phyloP scores from a whole-genome alignment of 2,888 invertebrate genomes.

The Aleiodes alternator region DNA sequence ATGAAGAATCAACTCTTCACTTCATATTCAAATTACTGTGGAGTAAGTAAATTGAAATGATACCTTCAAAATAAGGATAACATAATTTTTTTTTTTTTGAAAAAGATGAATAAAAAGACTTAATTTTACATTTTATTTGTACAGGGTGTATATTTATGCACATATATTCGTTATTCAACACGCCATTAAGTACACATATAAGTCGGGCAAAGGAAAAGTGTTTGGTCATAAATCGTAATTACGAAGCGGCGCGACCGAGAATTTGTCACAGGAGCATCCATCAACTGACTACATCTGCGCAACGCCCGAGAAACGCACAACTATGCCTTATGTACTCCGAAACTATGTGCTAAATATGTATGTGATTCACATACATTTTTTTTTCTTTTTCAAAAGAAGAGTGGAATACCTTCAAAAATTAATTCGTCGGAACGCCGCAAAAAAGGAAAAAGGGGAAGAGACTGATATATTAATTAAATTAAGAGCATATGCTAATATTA shows the following conservation, averaged over 20 bases:
- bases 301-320: constrained; percentile 14
- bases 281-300: constrained; percentile 42
- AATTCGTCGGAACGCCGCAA: constrained; percentile 30
- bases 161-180: constrained; percentile 75
- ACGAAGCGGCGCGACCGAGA: constrained; percentile 72
- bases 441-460: neutral
- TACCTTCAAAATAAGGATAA: too few relatives aligned
- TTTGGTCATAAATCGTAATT: constrained; percentile 73
- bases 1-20: too few relatives aligned
- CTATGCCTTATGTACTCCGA: constrained; percentile 21
- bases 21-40: too few relatives aligned
- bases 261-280: constrained; percentile 71
- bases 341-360: constrained; percentile 36
- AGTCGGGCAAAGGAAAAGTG: constrained; percentile 56
- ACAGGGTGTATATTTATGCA: constrained; percentile 40
- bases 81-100: too few relatives aligned
- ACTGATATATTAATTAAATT: constrained; percentile 29
- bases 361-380: constrained; percentile 22
- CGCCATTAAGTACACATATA: constrained; percentile 71
- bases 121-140: constrained; percentile 3
- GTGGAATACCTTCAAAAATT: constrained; percentile 25
- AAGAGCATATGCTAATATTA: constrained; percentile 22
- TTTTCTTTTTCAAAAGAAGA: neutral
- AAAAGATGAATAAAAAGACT: neutral
- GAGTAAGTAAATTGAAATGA: too few relatives aligned